Percentiles rank a stretch among this genome's conserved stretches.
Evolutionary conservation across 2,113 vertebrate genomes (phyloP).

Genomic region (Colossoma macropomum): DNA sequence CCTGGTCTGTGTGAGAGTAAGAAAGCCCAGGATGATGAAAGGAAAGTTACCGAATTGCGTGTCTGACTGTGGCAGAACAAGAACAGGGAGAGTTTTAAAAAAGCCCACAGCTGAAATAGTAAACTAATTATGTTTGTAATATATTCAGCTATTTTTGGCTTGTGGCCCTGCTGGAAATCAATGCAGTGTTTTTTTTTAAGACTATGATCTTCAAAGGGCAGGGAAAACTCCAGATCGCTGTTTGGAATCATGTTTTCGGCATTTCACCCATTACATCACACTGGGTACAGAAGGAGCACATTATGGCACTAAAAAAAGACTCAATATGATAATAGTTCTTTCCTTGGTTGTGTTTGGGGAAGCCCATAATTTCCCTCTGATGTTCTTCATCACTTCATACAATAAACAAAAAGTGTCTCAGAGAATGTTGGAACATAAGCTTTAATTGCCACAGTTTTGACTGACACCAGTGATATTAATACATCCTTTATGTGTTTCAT

Average conservation of each 20-base stretch:
- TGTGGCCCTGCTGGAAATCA: background rate
- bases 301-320: background rate
- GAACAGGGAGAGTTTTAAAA: background rate
- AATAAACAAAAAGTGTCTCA: background rate
- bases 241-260: background rate
- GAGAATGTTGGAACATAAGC: background rate
- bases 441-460: background rate
- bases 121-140: too few relatives aligned
- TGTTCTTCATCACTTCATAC: background rate
- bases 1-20: conserved; percentile 22
- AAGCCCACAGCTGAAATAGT: background rate
- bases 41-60: conserved; percentile 9
- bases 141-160: conserved; percentile 7
- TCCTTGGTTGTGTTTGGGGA: background rate
- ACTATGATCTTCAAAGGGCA: background rate
- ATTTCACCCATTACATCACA: background rate
- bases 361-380: background rate
- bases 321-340: background rate
- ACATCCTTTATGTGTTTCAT: too few relatives aligned
- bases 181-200: background rate
- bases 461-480: too few relatives aligned
- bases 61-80: conserved; percentile 8
- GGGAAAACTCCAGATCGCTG: background rate
- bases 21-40: conserved; percentile 17
- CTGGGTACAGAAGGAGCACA: background rate